Evolutionary conservation across 2,888 invertebrate genomes (phyloP).

Genomic region (Volucella bombylans): DNA sequence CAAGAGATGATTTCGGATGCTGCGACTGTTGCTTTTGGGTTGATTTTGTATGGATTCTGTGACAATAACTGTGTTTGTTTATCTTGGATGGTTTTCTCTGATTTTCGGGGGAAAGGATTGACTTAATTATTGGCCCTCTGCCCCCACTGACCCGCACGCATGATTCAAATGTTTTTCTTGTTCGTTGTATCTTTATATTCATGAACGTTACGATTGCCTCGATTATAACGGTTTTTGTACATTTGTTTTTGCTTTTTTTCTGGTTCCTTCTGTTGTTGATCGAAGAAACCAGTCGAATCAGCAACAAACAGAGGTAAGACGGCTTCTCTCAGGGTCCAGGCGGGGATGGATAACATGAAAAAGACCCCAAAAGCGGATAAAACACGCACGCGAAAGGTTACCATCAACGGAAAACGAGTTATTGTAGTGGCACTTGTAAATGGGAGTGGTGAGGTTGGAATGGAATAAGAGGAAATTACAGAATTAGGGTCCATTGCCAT

Average conservation of each 20-base stretch:
- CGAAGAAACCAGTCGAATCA: constrained; percentile 44
- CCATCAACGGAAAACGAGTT: constrained; percentile 22
- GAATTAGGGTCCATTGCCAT: constrained; percentile 1
- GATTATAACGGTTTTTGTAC: constrained; percentile 35
- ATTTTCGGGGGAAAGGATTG: constrained; percentile 54
- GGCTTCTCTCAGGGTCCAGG: constrained; percentile 37
- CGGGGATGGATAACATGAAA: constrained; percentile 28
- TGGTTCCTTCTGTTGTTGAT: constrained; percentile 8
- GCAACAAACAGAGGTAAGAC: constrained; percentile 22
- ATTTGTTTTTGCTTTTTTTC: background rate
- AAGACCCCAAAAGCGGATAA: constrained; percentile 42
- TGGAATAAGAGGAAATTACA: constrained; percentile 2
- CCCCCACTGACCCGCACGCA: background rate
- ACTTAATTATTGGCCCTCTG: constrained; percentile 36
- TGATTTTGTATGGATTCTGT: constrained; percentile 38
- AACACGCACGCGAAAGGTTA: constrained; percentile 47
- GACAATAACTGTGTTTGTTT: constrained; percentile 60
- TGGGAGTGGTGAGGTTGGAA: constrained; percentile 1
- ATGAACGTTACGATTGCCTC: constrained; percentile 29
- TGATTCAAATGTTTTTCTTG: constrained; percentile 9
- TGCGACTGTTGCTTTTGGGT: background rate
- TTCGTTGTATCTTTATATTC: constrained; percentile 11
- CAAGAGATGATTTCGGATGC: background rate
- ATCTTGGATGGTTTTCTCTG: constrained; percentile 20
- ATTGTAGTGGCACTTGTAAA: background rate